Conservation (phyloP, 2,113 vertebrate species). For the Tyrannus savana region DNA sequence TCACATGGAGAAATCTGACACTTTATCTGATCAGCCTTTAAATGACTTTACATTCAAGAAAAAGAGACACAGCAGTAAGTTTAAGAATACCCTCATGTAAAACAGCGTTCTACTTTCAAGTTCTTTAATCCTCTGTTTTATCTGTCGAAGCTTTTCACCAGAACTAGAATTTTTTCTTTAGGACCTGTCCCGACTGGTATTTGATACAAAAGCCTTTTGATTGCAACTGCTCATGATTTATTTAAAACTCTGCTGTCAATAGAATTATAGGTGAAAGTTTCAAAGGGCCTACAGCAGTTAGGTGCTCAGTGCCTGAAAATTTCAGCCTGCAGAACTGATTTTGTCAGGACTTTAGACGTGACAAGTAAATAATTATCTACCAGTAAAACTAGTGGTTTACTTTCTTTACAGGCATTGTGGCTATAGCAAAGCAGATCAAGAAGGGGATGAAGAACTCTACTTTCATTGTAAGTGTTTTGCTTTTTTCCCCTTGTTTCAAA, state of each 20-base stretch:
- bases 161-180: conserved; percentile 4
- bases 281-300: conserved; percentile 24
- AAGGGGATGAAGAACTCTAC: conserved; percentile 98
- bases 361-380: conserved; percentile 13
- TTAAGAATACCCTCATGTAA: conserved; percentile 53
- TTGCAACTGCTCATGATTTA: conserved; percentile 44
- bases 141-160: neutral
- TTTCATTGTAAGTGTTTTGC: conserved; percentile 97
- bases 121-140: conserved; percentile 56
- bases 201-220: conserved; percentile 16
- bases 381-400: neutral
- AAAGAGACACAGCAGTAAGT: conserved; percentile 45
- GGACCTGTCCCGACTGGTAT: neutral
- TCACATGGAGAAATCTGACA: conserved; percentile 35
- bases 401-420: conserved; percentile 89
- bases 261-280: conserved; percentile 28
- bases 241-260: conserved; percentile 43
- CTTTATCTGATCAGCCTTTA: conserved; percentile 57
- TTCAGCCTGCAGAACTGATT: conserved; percentile 1
- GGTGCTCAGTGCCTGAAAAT: conserved; percentile 22
- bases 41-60: conserved; percentile 42
- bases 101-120: conserved; percentile 50
- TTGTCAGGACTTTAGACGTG: neutral
- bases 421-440: conserved; percentile 98
- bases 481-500: conserved; percentile 47